These are phyloP conservation scores for Globicephala melas DNA, from an alignment of 2,113 vertebrate species.

Conservation along the genomic window DNA sequence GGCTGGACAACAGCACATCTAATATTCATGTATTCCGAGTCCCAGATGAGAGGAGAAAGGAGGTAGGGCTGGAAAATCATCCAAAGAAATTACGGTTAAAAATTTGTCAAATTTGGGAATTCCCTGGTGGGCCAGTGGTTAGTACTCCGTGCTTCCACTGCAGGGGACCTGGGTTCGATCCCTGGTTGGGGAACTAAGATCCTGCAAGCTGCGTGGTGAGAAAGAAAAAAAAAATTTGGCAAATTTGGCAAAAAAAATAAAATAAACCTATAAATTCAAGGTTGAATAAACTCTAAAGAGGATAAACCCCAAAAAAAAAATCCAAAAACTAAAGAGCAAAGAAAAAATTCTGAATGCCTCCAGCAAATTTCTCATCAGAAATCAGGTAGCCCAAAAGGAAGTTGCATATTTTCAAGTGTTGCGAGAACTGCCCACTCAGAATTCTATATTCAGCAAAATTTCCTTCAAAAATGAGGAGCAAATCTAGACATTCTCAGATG, in stretches of 20 bases:
- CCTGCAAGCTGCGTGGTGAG: no score
- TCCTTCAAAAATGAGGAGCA: neutral
- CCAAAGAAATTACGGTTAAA: neutral
- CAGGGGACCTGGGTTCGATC: no score
- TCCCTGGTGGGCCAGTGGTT: no score
- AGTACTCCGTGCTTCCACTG: no score
- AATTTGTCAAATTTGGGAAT: neutral
- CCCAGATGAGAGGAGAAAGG: neutral
- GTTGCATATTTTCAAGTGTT: neutral
- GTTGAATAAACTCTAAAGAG: neutral
- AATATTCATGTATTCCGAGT: neutral
- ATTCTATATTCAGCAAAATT: neutral
- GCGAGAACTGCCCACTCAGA: neutral
- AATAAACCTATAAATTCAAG: neutral
- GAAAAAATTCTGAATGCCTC: neutral
- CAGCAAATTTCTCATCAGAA: neutral
- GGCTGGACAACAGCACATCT: neutral
- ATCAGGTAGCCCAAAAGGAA: neutral
- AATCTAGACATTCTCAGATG: neutral
- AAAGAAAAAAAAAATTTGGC: no score
- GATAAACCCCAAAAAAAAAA: neutral
- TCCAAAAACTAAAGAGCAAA: neutral
- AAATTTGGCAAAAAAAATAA: neutral
- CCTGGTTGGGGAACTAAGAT: no score
- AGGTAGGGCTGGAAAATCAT: neutral